Evolutionary conservation across 2,113 vertebrate species (phyloP).

Genomic region (Xenopus laevis): DNA sequence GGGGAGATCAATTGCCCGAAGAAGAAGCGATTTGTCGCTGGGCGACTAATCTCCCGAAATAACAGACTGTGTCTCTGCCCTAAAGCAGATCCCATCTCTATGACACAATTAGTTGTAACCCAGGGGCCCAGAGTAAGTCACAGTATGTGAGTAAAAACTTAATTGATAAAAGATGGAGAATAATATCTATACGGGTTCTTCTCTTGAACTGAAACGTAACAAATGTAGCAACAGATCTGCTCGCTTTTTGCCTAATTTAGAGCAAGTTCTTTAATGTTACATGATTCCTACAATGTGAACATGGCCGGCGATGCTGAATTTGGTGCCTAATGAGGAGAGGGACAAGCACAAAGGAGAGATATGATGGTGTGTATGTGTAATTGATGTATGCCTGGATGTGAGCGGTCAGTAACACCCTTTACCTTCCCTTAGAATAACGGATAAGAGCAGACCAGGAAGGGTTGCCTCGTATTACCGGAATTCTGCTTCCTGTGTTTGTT

Average conservation of each 20-base stretch:
- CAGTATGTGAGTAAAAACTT: no score
- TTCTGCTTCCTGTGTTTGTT: constrained; percentile 12
- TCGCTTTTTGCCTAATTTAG: neutral
- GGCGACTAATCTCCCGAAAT: no score
- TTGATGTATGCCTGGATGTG: neutral
- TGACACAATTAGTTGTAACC: no score
- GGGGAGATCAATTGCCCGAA: no score
- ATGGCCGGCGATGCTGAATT: neutral
- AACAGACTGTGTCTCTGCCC: no score
- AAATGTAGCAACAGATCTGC: no score
- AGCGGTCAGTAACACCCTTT: constrained; percentile 1
- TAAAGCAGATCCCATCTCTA: no score
- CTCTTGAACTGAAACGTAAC: no score
- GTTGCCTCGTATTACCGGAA: neutral
- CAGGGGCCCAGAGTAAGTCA: no score
- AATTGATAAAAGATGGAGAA: no score
- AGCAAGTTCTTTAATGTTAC: neutral
- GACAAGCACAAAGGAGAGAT: neutral
- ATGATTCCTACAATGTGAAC: neutral
- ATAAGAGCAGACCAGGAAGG: constrained; percentile 9
- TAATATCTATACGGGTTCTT: no score
- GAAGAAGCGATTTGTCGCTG: no score
- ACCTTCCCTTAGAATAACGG: neutral
- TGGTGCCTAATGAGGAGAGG: neutral
- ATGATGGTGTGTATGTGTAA: neutral